A percentile compares a stretch with the other conserved stretches of the same genome.
Evolutionary conservation across 2,888 invertebrate genomes (phyloP).

Genomic region (Nephrotoma flavescens): DNA sequence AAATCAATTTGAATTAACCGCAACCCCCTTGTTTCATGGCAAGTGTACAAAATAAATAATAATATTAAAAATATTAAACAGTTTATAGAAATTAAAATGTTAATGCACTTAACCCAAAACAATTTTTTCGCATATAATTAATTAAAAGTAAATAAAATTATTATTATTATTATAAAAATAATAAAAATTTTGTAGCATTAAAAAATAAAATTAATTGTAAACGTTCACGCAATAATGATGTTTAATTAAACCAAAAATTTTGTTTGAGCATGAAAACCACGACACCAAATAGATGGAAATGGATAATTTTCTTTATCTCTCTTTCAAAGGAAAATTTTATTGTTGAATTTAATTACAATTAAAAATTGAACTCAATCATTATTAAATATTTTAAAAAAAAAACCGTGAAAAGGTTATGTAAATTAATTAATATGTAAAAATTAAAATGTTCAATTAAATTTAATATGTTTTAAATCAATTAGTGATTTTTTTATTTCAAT

Average conservation of each 20-base stretch:
- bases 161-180: not conserved
- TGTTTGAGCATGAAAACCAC: not conserved
- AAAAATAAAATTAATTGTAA: not conserved
- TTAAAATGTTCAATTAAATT: not conserved
- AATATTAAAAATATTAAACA: not conserved
- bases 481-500: not conserved
- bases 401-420: not conserved
- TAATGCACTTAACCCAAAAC: not conserved
- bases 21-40: not conserved
- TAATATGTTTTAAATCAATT: not conserved
- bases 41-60: not conserved
- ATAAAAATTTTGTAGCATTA: not conserved
- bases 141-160: not conserved
- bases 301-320: not conserved
- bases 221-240: not conserved
- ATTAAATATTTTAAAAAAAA: not conserved
- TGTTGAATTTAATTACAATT: not conserved
- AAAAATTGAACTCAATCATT: not conserved
- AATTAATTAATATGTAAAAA: not conserved
- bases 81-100: not conserved
- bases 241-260: not conserved
- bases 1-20: not conserved
- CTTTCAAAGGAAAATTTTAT: not conserved
- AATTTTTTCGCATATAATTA: not conserved
- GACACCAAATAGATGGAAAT: not conserved